Evolutionary conservation across 2,888 invertebrate species (phyloP).

Genomic region (Parapristionchus giblindavisi): DNA sequence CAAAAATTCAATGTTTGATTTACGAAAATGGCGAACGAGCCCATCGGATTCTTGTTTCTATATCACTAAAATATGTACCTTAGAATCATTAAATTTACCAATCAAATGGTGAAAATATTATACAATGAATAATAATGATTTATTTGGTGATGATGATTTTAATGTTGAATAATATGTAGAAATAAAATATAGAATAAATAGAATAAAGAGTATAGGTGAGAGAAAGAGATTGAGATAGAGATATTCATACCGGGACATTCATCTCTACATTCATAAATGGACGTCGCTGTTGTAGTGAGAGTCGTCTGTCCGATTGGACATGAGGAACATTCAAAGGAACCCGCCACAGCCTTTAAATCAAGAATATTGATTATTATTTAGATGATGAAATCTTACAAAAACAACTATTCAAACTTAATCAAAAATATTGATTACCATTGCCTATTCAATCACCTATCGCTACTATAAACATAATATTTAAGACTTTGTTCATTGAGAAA

Average conservation of each 20-base stretch:
- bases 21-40: too few species aligned
- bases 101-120: too few species aligned
- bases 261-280: constrained; percentile 67
- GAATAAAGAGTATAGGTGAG: not conserved
- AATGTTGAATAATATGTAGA: not conserved
- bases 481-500: too few species aligned
- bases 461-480: too few species aligned
- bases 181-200: not conserved
- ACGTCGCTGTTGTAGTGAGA: constrained; percentile 57
- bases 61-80: too few species aligned
- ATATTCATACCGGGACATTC: constrained; percentile 62
- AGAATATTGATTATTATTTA: not conserved
- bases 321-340: constrained; percentile 66
- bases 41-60: too few species aligned
- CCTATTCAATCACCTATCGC: too few species aligned
- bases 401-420: too few species aligned
- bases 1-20: too few species aligned
- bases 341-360: constrained; percentile 37
- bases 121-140: not conserved
- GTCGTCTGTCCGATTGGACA: constrained; percentile 70
- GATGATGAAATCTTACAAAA: not conserved
- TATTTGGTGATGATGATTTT: not conserved
- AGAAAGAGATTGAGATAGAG: not conserved
- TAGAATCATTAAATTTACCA: too few species aligned
- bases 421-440: too few species aligned